These are phyloP conservation scores for Myopa testacea DNA, from an alignment of 2,888 invertebrate species.

Conservation along the genomic window DNA sequence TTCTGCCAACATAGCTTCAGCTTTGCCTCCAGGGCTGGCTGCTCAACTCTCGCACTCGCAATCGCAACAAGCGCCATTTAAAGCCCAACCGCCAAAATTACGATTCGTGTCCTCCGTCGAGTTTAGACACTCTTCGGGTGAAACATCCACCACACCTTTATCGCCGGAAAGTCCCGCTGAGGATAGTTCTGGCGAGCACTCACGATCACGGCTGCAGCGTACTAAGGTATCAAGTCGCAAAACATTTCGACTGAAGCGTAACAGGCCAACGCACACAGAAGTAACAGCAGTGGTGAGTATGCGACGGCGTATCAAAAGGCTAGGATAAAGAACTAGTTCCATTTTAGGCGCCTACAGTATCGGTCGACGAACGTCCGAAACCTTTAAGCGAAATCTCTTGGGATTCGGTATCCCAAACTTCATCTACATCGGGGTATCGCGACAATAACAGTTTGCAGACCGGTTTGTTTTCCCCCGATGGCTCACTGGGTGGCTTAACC, in stretches of 20 bases:
- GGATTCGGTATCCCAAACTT: slow-evolving; percentile 86
- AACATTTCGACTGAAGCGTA: slow-evolving; percentile 87
- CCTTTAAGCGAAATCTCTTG: slow-evolving; percentile 77
- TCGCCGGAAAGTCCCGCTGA: slow-evolving; percentile 80
- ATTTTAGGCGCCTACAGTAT: slow-evolving; percentile 54
- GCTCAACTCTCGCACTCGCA: slow-evolving; percentile 69
- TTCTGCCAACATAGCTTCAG: slow-evolving; percentile 54
- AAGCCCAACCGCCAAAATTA: slow-evolving; percentile 74
- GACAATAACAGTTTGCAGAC: slow-evolving; percentile 74
- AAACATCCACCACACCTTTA: slow-evolving; percentile 80
- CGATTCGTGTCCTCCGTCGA: slow-evolving; percentile 87
- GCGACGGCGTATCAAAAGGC: background rate
- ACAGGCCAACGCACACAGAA: slow-evolving; percentile 77
- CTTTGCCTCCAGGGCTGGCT: slow-evolving; percentile 62
- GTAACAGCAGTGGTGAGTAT: slow-evolving; percentile 68
- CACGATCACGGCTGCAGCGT: slow-evolving; percentile 80
- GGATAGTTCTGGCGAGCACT: slow-evolving; percentile 76
- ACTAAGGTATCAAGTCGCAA: slow-evolving; percentile 94
- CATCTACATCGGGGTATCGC: slow-evolving; percentile 86
- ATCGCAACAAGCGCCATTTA: slow-evolving; percentile 67
- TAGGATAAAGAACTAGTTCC: background rate
- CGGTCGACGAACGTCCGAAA: slow-evolving; percentile 59
- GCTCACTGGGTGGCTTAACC: slow-evolving; percentile 76
- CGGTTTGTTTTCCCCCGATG: slow-evolving; percentile 68
- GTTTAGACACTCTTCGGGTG: slow-evolving; percentile 83